Base-by-base conservation (phyloP, 2,888 invertebrate genomes). In the Hyalella azteca region DNA sequence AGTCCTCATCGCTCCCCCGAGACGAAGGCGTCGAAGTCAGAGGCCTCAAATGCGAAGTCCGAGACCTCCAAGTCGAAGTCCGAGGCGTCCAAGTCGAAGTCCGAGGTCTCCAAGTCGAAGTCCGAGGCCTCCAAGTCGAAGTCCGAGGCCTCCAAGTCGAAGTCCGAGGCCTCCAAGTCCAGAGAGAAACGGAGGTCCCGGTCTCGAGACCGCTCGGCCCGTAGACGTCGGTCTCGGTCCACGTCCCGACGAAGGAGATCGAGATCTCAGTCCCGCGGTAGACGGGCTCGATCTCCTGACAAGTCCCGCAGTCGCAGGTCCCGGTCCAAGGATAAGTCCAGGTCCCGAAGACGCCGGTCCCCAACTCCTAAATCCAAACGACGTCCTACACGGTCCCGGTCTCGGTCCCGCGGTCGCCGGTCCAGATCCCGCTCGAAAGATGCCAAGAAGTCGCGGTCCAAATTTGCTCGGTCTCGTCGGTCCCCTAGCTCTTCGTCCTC, bases 111-210 rank as follows among this genome's bases (percentile, higher is more conserved):
- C 19, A 49, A 49, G 49, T 49, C 49, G 19, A 49, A 49, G 49
- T 4, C 7, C 49, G 49, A 49, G 49, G 49, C 19, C 49, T 49
- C 49, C 19, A 49, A 49, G 15, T 13, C 49, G 19, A 49, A 49
- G 49, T 4, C 49, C 15, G 49, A 49, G 15, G 49, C 22, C 49
- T 49, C 49, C 26, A 54, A 54, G 49, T 49, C 49, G 49, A 49
- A 49, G n/a, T 5, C 13, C 9, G 49, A 49, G 4, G 26, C 36
- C 26, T 36, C 26, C 19, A 73, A 32, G 40, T 79, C 78, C 1
- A 48, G 49, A 15, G 80, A 77, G 29, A 77, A 49, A 60, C 48
- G 45, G n/a, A 79, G 79, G 59, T 79, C 77, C 32, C 48, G 77
- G 49, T 45, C 77, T 77, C 50, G 79, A 22, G 40, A 49, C 26